Conservation (phyloP, 2,888 invertebrate species). For the Patella depressa region DNA sequence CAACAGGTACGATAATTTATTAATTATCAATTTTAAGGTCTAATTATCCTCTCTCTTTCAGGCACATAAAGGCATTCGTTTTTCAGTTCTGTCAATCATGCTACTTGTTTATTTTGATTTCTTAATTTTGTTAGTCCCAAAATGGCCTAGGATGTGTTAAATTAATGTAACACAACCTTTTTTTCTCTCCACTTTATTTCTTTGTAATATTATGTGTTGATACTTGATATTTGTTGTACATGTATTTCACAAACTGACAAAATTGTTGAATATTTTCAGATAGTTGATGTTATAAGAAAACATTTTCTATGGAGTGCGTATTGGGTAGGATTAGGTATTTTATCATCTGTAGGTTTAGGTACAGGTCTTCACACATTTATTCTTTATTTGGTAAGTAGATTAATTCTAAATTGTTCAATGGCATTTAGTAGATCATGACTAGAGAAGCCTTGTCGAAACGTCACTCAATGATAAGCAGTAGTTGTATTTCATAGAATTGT, state of each 20-base stretch:
- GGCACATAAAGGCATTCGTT: no score
- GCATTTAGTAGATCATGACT: no score
- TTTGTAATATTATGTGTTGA: background rate
- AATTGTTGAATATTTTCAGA: slow-evolving; percentile 44
- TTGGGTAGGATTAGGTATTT: slow-evolving; percentile 93
- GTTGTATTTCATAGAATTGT: no score
- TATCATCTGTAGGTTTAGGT: slow-evolving; percentile 97
- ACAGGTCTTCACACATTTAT: slow-evolving; percentile 99
- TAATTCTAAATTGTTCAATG: no score
- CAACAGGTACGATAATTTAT: slow-evolving; percentile 49
- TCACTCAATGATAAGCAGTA: no score
- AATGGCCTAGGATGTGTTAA: no score
- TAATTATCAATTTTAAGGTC: no score
- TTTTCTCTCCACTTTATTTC: background rate
- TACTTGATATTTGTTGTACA: background rate
- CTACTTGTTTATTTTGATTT: no score
- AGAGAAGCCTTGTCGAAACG: no score
- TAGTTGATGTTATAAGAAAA: slow-evolving; percentile 61
- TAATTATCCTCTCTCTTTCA: no score
- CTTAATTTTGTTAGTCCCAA: no score
- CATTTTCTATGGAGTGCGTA: slow-evolving; percentile 83
- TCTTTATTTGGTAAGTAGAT: slow-evolving; percentile 81
- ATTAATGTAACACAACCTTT: background rate
- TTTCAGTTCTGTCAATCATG: no score
- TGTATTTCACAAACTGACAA: background rate